Conservation (phyloP, 1,140 invertebrate genomes). For the Zaprionus inermis region DNA sequence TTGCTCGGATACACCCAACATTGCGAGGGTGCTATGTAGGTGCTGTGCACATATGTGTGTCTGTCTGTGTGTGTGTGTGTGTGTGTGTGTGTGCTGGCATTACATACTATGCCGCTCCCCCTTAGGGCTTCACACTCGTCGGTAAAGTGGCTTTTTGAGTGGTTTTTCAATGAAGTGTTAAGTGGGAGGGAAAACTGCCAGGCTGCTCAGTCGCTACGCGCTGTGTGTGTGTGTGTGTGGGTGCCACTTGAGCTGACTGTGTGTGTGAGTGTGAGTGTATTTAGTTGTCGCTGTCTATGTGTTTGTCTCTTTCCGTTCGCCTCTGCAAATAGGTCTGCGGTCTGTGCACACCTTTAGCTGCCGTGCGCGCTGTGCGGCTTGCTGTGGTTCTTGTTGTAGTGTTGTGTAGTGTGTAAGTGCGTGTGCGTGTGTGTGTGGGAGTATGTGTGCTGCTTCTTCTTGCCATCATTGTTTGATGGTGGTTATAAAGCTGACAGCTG, state of each 20-base stretch:
- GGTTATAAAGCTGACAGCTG: constrained; percentile 83
- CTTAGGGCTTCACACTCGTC: constrained; percentile 49
- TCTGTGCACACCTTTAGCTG: constrained; percentile 63
- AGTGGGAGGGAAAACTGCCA: constrained; percentile 69
- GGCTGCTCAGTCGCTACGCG: constrained; percentile 32
- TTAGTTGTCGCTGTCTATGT: constrained; percentile 65
- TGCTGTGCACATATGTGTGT: background rate
- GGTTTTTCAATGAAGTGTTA: constrained; percentile 84
- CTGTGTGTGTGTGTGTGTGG: constrained; percentile 34
- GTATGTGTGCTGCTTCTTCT: constrained; percentile 9
- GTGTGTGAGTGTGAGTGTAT: constrained; percentile 44
- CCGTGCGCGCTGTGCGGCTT: constrained; percentile 27
- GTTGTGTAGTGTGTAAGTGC: background rate
- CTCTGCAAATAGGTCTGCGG: constrained; percentile 68
- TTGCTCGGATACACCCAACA: constrained; percentile 10
- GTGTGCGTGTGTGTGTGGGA: background rate
- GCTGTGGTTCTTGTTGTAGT: constrained; percentile 20
- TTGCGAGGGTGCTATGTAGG: background rate
- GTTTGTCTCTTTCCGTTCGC: constrained; percentile 26
- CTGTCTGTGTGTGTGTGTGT: constrained; percentile 9
- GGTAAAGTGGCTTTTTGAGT: constrained; percentile 74
- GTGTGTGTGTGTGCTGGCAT: constrained; percentile 9
- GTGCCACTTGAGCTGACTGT: constrained; percentile 50
- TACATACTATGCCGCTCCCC: constrained; percentile 10
- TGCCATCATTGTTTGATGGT: constrained; percentile 74